These are phyloP conservation scores for Austrolebias charrua DNA, from an alignment of 2,797 vertebrate genomes.

Conservation along the genomic window DNA sequence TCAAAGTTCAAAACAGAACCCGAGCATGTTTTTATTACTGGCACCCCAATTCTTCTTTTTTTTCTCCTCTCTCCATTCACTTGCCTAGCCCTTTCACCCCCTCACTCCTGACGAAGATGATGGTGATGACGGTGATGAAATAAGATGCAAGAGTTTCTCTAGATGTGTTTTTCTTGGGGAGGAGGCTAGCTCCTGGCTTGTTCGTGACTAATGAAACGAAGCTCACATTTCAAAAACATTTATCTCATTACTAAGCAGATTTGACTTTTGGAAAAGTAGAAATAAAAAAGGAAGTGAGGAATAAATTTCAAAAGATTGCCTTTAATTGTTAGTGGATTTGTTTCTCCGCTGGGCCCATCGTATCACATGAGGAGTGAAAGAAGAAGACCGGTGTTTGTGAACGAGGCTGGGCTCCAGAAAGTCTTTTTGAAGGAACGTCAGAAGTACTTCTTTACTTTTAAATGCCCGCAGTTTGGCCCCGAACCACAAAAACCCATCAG, in stretches of 20 bases:
- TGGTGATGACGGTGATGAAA: slow-evolving; percentile 79
- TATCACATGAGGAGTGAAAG: slow-evolving; percentile 33
- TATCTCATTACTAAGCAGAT: slow-evolving; percentile 84
- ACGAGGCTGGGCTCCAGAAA: slow-evolving; percentile 20
- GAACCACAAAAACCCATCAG: slow-evolving; percentile 33
- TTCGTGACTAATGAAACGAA: slow-evolving; percentile 82
- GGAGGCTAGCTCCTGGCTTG: slow-evolving; percentile 82
- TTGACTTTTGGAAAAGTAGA: slow-evolving; percentile 66
- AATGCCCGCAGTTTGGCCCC: slow-evolving; percentile 27
- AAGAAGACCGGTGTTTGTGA: slow-evolving; percentile 48
- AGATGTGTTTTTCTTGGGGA: slow-evolving; percentile 78
- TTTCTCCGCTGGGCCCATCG: slow-evolving; percentile 29
- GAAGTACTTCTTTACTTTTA: slow-evolving; percentile 16
- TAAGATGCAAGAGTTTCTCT: slow-evolving; percentile 79
- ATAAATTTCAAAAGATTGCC: slow-evolving; percentile 62
- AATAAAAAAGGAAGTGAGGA: slow-evolving; percentile 52
- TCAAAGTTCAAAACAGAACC: slow-evolving; percentile 57
- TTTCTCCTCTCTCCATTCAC: slow-evolving; percentile 65
- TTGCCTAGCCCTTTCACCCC: slow-evolving; percentile 81
- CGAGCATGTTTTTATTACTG: slow-evolving; percentile 54
- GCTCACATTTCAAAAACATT: slow-evolving; percentile 83
- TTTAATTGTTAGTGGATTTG: slow-evolving; percentile 70
- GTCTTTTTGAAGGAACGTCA: slow-evolving; percentile 33
- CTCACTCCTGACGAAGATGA: slow-evolving; percentile 81
- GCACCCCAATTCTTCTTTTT: slow-evolving; percentile 54